These are phyloP conservation scores for Lordiphosa clarofinis DNA, from an alignment of 1,140 invertebrate genomes.

Conservation along the genomic window DNA sequence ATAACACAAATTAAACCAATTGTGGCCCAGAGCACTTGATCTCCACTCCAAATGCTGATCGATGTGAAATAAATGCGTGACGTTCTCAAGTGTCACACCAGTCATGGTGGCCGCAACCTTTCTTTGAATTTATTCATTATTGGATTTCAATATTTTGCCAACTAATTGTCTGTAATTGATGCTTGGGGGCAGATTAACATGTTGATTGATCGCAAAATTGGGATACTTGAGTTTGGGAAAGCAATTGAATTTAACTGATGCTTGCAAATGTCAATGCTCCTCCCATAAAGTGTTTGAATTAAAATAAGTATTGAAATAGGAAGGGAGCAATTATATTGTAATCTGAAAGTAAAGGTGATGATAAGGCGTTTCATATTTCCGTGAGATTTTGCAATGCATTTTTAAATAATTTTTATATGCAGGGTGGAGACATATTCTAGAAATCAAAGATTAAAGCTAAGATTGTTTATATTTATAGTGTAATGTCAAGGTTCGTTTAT, in stretches of 20 bases:
- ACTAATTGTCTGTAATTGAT: slow-evolving; percentile 65
- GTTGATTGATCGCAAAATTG: slow-evolving; percentile 59
- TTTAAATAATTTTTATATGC: too few relatives aligned
- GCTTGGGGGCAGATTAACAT: slow-evolving; percentile 34
- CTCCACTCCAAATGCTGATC: slow-evolving; percentile 31
- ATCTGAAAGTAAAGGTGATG: too few relatives aligned
- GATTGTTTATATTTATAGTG: too few relatives aligned
- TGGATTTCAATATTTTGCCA: slow-evolving; percentile 63
- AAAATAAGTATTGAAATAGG: too few relatives aligned
- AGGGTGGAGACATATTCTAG: too few relatives aligned
- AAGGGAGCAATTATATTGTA: too few relatives aligned
- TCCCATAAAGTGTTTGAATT: too few relatives aligned
- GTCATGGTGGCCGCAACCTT: slow-evolving; percentile 48
- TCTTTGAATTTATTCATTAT: slow-evolving; percentile 24
- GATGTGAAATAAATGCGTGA: slow-evolving; percentile 44
- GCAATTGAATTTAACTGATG: slow-evolving; percentile 12
- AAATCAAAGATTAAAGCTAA: too few relatives aligned
- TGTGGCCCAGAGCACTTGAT: slow-evolving; percentile 45
- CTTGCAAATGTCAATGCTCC: not conserved
- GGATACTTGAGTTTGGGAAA: slow-evolving; percentile 49
- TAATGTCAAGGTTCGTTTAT: too few relatives aligned
- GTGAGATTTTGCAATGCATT: too few relatives aligned
- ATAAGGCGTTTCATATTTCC: too few relatives aligned
- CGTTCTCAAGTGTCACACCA: slow-evolving; percentile 40
- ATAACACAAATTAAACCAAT: slow-evolving; percentile 47